Conservation (phyloP, 2,113 vertebrate genomes). For the Ochotona princeps region DNA sequence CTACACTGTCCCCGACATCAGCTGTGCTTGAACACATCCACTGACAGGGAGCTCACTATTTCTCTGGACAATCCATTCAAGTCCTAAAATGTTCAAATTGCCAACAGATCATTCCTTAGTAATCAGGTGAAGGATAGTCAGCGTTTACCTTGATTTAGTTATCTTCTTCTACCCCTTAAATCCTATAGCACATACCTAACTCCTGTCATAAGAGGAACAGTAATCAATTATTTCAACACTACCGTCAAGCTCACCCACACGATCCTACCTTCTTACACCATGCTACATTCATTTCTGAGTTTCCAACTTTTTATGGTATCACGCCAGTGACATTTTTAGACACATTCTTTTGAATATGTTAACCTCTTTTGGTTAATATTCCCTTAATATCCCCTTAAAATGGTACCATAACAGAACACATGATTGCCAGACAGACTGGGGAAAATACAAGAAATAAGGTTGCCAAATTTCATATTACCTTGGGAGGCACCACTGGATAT, state of each 20-base stretch:
- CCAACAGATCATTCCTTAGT: not conserved
- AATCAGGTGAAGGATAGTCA: not conserved
- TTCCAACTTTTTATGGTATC: not conserved
- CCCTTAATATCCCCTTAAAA: slow-evolving; percentile 5
- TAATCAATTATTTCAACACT: not conserved
- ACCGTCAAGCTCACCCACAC: not conserved
- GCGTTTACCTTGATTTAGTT: not conserved
- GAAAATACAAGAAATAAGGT: not conserved
- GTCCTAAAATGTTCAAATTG: not conserved
- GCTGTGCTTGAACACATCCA: not conserved
- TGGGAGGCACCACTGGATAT: not conserved
- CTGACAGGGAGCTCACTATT: not conserved
- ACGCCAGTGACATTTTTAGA: slow-evolving; percentile 26
- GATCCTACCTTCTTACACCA: not conserved
- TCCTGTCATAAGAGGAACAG: slow-evolving; percentile 14
- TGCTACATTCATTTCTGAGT: not conserved
- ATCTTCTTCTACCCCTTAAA: slow-evolving; percentile 1
- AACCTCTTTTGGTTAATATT: slow-evolving; percentile 21
- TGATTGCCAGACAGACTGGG: not conserved
- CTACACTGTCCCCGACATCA: not conserved
- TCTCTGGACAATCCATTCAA: not conserved
- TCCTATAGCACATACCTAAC: not conserved
- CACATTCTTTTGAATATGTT: not conserved
- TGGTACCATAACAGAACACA: not conserved
- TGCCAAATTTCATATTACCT: slow-evolving; percentile 1